Base-by-base conservation (phyloP, 2,113 vertebrate genomes). In the Lathamus discolor region DNA sequence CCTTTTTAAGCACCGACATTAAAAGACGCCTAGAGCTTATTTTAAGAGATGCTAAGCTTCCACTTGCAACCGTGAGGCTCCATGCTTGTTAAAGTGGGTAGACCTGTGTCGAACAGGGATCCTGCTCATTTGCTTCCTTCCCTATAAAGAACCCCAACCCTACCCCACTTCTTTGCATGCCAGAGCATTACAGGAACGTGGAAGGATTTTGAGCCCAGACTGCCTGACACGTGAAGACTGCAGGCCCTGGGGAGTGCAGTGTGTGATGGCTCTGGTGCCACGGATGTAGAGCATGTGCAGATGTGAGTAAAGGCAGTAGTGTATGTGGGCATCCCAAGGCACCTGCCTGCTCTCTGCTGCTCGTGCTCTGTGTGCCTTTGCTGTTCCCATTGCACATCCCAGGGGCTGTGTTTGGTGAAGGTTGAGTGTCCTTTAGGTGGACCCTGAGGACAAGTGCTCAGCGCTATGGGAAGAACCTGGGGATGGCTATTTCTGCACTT, bases 41-140 rank as follows among this genome's bases (percentile, higher is more conserved):
- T 96, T 96, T 95, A 90, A 93, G 96, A 92, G 93, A 96, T 90
- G 86, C 66, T 95, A 96, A 95, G 93, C 93, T 96, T 86, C 79
- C 73, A 88, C 88, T 96, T 84, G 83, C 88, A 81, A 89, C 46
- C 68, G 14, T 51, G 73, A 88, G 72, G 76, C 69, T 76, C 51
- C 62, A 13, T 61, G 22, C 64, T 83, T 78, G 64, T 86, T 90
- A 61, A 88, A 96, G 61, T 87, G 86, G 76, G 48, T 31, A 84
- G 59, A 54, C 61, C 75, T 1, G 0, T 43, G 25, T 86, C 76
- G 80, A 80, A 70, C 31, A 83, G 67, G 70, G 81, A 62, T 92
- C 83, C 68, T 77, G 79, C 49, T 83, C 25, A 59, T 93, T 93
- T 85, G 37, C 22, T 92, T 55, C 75, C 57, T 89, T 73, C 41